Percentiles rank a stretch among this genome's conserved stretches.
Conservation (phyloP, 2,888 invertebrate genomes). For the Balanococcus diminutus region DNA sequence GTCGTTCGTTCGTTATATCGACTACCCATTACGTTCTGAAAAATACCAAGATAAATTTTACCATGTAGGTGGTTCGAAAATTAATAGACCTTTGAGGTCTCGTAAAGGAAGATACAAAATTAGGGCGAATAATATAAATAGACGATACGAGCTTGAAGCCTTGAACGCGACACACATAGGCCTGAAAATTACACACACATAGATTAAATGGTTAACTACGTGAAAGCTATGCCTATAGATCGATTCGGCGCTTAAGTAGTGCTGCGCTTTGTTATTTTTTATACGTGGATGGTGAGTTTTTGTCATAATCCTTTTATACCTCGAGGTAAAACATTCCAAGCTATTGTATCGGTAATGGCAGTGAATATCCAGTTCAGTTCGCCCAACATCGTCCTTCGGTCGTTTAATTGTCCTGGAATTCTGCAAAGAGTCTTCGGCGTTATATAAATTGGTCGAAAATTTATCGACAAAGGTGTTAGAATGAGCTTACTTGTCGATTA, state of each 20-base stretch:
- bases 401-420: conserved; percentile 93
- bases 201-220: not conserved
- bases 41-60: conserved; percentile 18
- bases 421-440: conserved; percentile 64
- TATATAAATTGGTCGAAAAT: not conserved
- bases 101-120: not conserved
- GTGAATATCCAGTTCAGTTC: conserved; percentile 99
- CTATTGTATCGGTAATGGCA: conserved; percentile 99
- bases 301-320: conserved; percentile 62
- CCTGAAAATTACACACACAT: conserved; percentile 30
- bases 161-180: not conserved
- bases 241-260: not conserved
- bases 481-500: conserved; percentile 86
- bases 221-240: not conserved
- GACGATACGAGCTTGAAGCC: not conserved
- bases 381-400: conserved; percentile 95
- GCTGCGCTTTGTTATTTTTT: not conserved
- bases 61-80: not conserved
- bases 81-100: conserved; percentile 52
- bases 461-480: not conserved
- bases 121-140: not conserved
- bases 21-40: conserved; percentile 33
- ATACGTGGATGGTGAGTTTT: not conserved
- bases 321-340: conserved; percentile 95
- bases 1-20: conserved; percentile 23